A percentile compares a stretch with the other conserved stretches of the same genome.
Evolutionary conservation across 2,113 vertebrate species (phyloP).

Genomic region (Lipophrys pholis): DNA sequence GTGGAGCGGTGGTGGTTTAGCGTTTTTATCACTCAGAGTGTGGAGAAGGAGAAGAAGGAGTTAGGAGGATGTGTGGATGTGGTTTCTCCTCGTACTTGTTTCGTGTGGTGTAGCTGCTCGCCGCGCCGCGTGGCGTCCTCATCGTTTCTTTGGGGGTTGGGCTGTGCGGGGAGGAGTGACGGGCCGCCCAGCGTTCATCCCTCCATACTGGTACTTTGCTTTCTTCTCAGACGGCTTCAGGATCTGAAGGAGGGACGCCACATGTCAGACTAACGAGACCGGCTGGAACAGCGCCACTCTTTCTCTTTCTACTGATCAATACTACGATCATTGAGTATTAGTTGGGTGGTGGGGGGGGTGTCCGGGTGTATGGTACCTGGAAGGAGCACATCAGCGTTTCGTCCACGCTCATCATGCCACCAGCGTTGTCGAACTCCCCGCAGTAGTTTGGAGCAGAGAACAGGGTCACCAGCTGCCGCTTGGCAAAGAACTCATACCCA

Average conservation of each 20-base stretch:
- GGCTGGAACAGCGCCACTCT: too few species aligned
- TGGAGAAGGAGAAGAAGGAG: constrained; percentile 1
- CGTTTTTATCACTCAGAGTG: constrained; percentile 51
- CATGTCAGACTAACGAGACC: too few species aligned
- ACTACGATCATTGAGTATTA: too few species aligned
- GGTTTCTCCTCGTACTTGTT: background rate
- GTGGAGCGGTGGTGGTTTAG: background rate
- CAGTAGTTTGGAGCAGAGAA: constrained; percentile 97
- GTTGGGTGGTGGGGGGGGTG: too few species aligned
- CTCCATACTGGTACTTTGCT: constrained; percentile 97
- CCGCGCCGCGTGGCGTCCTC: background rate
- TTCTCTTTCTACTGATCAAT: too few species aligned
- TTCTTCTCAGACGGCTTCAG: constrained; percentile 98
- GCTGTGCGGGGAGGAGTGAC: constrained; percentile 96
- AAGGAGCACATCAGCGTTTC: constrained; percentile 98
- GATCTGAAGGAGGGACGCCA: constrained; percentile 80
- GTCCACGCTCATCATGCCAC: constrained; percentile 98
- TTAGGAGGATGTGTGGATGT: constrained; percentile 6
- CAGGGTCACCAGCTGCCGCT: constrained; percentile 94
- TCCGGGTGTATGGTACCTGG: too few species aligned
- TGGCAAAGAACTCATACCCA: constrained; percentile 97
- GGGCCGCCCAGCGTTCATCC: constrained; percentile 93
- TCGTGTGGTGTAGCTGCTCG: too few species aligned
- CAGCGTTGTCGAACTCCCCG: constrained; percentile 96
- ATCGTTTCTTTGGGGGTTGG: constrained; percentile 95